A percentile compares a stretch with the other conserved stretches of the same genome.
Conservation (phyloP, 2,113 vertebrate genomes). For the Mustelus asterias region DNA sequence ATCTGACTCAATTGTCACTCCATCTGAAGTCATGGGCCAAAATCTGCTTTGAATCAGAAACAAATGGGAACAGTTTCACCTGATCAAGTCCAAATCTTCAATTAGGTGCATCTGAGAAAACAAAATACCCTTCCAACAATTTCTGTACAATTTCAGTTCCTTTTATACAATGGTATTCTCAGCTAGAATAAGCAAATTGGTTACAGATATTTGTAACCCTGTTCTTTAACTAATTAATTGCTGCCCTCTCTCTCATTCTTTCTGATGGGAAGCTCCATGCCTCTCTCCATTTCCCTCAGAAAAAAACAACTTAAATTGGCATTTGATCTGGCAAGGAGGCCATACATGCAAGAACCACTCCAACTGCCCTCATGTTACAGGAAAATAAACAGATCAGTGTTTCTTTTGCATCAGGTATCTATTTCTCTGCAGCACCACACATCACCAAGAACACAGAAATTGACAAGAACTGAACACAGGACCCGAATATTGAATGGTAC, state of each 20-base stretch:
- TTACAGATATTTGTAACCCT: neutral
- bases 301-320: neutral
- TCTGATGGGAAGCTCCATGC: neutral
- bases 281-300: neutral
- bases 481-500: too few species aligned
- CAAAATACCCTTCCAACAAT: neutral
- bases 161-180: neutral
- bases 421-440: neutral
- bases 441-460: neutral
- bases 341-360: neutral
- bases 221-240: neutral
- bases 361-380: neutral
- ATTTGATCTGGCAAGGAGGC: neutral
- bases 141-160: neutral
- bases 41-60: neutral
- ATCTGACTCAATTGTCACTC: too few species aligned
- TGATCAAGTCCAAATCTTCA: neutral
- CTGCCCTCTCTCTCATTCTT: neutral
- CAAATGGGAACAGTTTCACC: neutral
- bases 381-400: neutral
- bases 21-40: too few species aligned
- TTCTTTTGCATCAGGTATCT: neutral
- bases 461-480: too few species aligned
- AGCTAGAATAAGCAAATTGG: neutral
- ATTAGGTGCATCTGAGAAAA: neutral